Conservation (phyloP, 2,113 vertebrate species). For the Brachyistius frenatus region DNA sequence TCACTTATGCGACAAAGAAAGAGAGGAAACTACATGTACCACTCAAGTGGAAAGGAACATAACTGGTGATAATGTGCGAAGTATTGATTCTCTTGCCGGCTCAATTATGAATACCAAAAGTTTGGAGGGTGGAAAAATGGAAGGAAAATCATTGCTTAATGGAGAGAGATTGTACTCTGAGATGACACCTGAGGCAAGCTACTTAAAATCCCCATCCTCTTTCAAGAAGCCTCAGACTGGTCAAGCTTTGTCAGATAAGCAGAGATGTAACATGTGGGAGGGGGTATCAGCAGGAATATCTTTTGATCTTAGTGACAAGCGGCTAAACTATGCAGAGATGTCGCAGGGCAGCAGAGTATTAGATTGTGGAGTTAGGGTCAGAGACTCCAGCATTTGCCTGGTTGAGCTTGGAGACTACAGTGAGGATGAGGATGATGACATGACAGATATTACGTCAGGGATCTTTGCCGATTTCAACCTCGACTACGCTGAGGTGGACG, state of each 20-base stretch:
- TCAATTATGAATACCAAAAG: constrained; percentile 41
- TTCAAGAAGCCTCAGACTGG: constrained; percentile 51
- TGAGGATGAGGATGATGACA: constrained; percentile 82
- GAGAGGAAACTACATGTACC: constrained; percentile 23
- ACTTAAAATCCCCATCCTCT: constrained; percentile 58
- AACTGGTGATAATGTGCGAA: constrained; percentile 55
- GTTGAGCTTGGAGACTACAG: constrained; percentile 83
- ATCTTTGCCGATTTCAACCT: constrained; percentile 86
- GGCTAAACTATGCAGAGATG: constrained; percentile 56
- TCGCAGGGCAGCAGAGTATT: constrained; percentile 59
- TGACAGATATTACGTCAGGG: constrained; percentile 86
- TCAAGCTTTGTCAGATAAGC: constrained; percentile 56
- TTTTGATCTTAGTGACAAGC: constrained; percentile 49
- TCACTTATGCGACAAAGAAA: constrained; percentile 73
- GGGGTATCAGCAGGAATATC: constrained; percentile 47
- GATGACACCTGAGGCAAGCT: constrained; percentile 62
- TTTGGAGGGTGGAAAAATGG: constrained; percentile 44
- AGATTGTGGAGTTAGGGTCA: constrained; percentile 67
- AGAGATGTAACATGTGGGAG: constrained; percentile 62
- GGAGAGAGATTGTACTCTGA: constrained; percentile 65
- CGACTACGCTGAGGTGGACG: constrained; percentile 83
- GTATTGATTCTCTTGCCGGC: constrained; percentile 49
- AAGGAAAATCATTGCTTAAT: constrained; percentile 48
- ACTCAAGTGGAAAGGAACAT: constrained; percentile 46
- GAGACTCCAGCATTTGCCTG: constrained; percentile 78